These are phyloP conservation scores for Aleiodes sp. DNA, from an alignment of 1,140 invertebrate species.

Conservation along the genomic window DNA sequence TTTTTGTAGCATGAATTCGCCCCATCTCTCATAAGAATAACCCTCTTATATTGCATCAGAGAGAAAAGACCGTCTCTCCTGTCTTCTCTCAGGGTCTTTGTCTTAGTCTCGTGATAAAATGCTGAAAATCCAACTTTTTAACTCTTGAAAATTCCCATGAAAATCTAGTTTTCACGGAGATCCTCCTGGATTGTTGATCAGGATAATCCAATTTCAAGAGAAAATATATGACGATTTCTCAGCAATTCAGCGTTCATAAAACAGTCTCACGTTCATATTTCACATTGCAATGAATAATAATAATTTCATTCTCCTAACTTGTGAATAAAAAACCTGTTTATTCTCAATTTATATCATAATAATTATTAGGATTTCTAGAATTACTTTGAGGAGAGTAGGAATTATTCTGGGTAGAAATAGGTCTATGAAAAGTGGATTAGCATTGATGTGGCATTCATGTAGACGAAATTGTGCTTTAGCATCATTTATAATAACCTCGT, in stretches of 20 bases:
- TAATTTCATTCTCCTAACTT: too few species aligned
- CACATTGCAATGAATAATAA: background rate
- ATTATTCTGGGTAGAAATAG: too few species aligned
- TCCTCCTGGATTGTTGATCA: slow-evolving; percentile 15
- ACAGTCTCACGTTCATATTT: background rate
- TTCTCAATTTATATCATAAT: too few species aligned
- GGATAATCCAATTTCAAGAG: background rate
- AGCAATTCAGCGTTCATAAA: background rate
- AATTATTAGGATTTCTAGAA: too few species aligned
- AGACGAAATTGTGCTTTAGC: background rate
- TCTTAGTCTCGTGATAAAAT: background rate
- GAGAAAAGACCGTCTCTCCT: background rate
- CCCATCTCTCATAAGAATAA: background rate
- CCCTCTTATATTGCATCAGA: background rate
- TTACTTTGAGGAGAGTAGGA: too few species aligned
- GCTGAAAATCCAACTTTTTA: slow-evolving; percentile 2
- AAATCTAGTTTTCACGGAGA: slow-evolving; percentile 6
- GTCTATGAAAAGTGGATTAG: background rate
- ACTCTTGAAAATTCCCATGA: background rate
- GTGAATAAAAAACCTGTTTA: too few species aligned
- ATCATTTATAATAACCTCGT: background rate
- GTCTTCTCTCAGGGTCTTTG: background rate
- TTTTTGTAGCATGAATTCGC: background rate
- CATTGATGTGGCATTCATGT: background rate
- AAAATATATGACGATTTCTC: background rate